Evolutionary conservation across 2,797 vertebrate genomes (phyloP), one percentile per base, ranked within the genome.

Genomic region (Cygnus olor): DNA sequence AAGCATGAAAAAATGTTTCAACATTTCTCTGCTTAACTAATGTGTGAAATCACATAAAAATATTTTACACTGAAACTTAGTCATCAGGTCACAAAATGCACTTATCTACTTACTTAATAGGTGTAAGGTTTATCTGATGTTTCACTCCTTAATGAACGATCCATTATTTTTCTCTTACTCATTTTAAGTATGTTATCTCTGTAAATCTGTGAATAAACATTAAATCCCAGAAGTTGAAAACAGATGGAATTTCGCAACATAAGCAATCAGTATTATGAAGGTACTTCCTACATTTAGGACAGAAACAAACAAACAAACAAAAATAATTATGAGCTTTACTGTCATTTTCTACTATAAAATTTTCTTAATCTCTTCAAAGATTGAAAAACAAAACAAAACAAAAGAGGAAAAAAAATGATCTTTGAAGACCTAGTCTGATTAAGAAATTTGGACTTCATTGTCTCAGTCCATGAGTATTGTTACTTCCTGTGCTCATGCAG

Each of bases 11-110:
- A 94, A 73, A 14, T 71, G 6, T 79, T 91, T 56, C 40, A 80
- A 40, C 88, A 88, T 91, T 64, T 92, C 27, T 76, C 77, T 81
- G 42, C 51, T 32, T 89, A 89, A 61, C 60, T 82, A 51, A 89
- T 10, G 7, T 86, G 56, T 84, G 80, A 81, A 86, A 81, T 76
- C 36, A 34, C 58, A 51, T 68, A 80, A 69, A 88, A 89, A 70
- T 92, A 70, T 53, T 82, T 56, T 64, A 10, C n/a, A 34, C 17
- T 85, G 80, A 36, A 95, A 87, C 21, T 91, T 95, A 80, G 36
- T 82, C 83, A 94, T 36, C 15, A 56, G 53, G 32, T 88, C 63
- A 68, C 65, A 53, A 90, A 85, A 90, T 79, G 9, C 2, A 1
- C 6, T 3, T 70, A 32, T n/a, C 58, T 60, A 34, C 14, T 45